Evolutionary conservation across 1,140 invertebrate species (phyloP), one percentile per base, ranked within the genome.

Genomic region (Hyles euphorbiae): DNA sequence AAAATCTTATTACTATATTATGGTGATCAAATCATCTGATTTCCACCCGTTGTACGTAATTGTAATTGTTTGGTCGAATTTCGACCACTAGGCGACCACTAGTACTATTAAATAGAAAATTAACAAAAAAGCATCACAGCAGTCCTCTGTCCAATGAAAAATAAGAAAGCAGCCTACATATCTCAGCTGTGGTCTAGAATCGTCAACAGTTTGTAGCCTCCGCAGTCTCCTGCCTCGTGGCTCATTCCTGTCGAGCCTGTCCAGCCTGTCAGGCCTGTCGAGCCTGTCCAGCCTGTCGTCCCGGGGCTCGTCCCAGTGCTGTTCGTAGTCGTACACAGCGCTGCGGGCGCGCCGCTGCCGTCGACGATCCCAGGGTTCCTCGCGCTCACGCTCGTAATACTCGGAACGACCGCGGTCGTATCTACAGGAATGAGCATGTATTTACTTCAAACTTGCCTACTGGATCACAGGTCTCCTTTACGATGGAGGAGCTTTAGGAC

Each of bases 321-420:
- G 54, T 56, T 88, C 85, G 51, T 65, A 68, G 22, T 88, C 85
- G 49, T 78, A 82, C 5, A 77, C 53, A 0, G 85, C 83, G 55
- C 83, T 87, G 10, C 75, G 72, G 0, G 85, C 83, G 5, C 85
- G 70, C 8, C 80, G 62, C 3, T 73, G 77, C 0, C 74, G 64
- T 5, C 70, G 53, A 5, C 73, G 53, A 7, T 75, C 75, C 0
- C 51, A 11, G 0, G 22, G 55, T 1, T 81, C 73, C 34, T 78
- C 79, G 3, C 65, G 36, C 6, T 83, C 80, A 5, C 76, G 70
- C 36, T 84, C 78, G 53, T 76, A 76, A 48, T 80, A 79, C 54
- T 88, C 85, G 5, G 84, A 87, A 34, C 75, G 71, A 12, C 79
- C 79, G 3, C 85, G 10, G 43, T 56, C 52, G 34, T 49, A 51